Evolutionary conservation across 2,888 invertebrate genomes (phyloP).

Genomic region (Eurois occulta): DNA sequence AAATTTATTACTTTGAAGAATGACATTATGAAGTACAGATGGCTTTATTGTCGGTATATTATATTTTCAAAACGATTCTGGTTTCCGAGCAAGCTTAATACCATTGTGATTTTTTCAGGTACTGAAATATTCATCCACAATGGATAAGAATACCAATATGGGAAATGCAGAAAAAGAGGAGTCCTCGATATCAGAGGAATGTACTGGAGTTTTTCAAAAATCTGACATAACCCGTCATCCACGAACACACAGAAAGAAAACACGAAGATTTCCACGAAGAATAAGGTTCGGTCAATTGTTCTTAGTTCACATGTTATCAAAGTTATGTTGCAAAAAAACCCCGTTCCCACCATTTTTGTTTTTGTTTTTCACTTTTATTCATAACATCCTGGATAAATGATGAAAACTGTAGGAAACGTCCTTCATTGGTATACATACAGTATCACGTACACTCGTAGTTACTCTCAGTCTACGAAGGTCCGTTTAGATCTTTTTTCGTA

Average conservation of each 20-base stretch:
- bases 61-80: neutral
- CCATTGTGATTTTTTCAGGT: neutral
- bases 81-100: neutral
- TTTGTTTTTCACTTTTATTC: neutral
- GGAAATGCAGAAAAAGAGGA: neutral
- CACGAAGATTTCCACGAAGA: neutral
- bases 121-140: neutral
- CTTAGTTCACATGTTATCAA: neutral
- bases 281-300: neutral
- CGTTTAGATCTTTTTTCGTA: conserved; percentile 30
- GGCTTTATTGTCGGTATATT: conserved; percentile 13
- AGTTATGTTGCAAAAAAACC: neutral
- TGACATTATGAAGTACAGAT: conserved; percentile 13
- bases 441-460: neutral
- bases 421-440: neutral
- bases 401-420: neutral
- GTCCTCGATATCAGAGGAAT: neutral
- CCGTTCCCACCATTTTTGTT: neutral
- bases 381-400: neutral
- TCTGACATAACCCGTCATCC: neutral
- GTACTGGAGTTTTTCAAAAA: neutral
- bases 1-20: conserved; percentile 34
- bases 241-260: no score
- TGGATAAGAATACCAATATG: neutral
- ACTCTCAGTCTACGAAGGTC: neutral